These are phyloP conservation scores for Solenopsis invicta DNA, from an alignment of 1,140 invertebrate species.

Conservation along the genomic window DNA sequence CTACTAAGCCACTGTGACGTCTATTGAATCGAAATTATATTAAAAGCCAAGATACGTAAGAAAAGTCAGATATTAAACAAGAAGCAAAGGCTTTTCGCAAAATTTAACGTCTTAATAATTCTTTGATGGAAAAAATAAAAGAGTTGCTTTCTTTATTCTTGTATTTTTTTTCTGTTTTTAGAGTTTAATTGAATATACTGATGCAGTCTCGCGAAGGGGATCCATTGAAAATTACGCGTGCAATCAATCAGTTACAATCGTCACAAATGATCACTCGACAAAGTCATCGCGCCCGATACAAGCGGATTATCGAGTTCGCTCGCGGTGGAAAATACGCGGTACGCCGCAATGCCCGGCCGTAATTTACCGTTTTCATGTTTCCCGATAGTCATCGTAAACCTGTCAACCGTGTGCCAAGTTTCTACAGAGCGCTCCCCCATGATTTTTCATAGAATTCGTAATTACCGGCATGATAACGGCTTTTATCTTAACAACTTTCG, in stretches of 20 bases:
- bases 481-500: conserved; percentile 52
- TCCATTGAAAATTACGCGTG: conserved; percentile 36
- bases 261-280: conserved; percentile 41
- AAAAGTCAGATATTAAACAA: background rate
- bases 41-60: background rate
- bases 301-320: conserved; percentile 47
- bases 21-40: background rate
- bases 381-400: conserved; percentile 55
- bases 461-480: conserved; percentile 54
- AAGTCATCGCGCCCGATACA: conserved; percentile 27
- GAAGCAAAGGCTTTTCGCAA: background rate
- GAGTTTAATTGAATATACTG: conserved; percentile 22
- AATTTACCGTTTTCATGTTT: conserved; percentile 62
- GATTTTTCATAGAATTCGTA: conserved; percentile 28
- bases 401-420: conserved; percentile 56
- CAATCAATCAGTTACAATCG: conserved; percentile 60
- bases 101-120: background rate
- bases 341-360: conserved; percentile 21
- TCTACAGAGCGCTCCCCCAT: background rate
- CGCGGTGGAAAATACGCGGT: conserved; percentile 2
- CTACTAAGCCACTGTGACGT: background rate
- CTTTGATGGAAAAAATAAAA: background rate
- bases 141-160: background rate
- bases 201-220: background rate
- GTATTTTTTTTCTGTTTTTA: conserved; percentile 1